Evolutionary conservation across 1,140 invertebrate genomes (phyloP).

Genomic region (Anastrepha obliqua): DNA sequence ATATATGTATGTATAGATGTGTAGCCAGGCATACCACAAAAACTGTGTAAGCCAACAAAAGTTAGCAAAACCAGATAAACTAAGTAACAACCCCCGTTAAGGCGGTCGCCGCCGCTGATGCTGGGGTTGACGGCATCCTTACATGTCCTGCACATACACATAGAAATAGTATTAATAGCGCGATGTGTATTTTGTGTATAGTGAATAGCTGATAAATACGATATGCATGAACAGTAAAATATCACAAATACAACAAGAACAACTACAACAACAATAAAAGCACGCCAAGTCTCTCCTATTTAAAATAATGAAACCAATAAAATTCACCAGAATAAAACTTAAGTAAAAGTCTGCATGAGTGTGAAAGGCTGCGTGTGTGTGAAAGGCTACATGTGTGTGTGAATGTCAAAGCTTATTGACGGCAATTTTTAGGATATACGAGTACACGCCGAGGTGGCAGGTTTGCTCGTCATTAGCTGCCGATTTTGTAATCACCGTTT

Average conservation of each 20-base stretch:
- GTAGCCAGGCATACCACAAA: neutral
- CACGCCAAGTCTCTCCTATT: conserved; percentile 44
- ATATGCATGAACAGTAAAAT: neutral
- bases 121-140: neutral
- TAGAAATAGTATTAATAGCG: neutral
- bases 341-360: neutral
- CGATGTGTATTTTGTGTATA: neutral
- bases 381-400: neutral
- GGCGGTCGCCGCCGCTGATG: neutral
- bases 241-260: neutral
- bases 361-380: neutral
- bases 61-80: too few relatives aligned
- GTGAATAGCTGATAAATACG: neutral
- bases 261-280: conserved; percentile 17
- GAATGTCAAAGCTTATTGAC: neutral
- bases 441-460: too few relatives aligned
- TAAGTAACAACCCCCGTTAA: neutral
- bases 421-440: too few relatives aligned
- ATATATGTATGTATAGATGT: neutral
- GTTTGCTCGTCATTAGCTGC: too few relatives aligned
- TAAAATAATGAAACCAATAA: neutral
- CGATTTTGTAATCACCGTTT: too few relatives aligned
- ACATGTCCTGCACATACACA: neutral
- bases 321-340: neutral
- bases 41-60: neutral